These are phyloP conservation scores for Apistogramma diplotaenia DNA, from an alignment of 2,113 vertebrate genomes.

Conservation along the genomic window DNA sequence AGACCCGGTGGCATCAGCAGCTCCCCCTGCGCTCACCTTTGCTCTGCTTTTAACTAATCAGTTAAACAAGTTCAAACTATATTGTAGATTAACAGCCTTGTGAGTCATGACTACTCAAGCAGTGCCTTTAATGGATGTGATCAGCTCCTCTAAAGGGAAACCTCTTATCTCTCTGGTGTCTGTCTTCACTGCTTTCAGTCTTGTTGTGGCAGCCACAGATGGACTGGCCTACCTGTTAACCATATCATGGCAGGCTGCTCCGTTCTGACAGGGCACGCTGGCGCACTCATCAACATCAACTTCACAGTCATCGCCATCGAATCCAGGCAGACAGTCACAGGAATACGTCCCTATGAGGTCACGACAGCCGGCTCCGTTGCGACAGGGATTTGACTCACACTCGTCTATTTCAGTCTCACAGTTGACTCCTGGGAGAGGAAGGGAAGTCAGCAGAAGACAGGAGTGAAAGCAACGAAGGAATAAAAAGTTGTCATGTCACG, in stretches of 20 bases:
- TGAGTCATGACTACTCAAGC: background rate
- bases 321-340: slow-evolving; percentile 84
- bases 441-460: background rate
- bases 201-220: background rate
- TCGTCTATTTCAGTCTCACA: slow-evolving; percentile 89
- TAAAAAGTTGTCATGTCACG: background rate
- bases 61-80: background rate
- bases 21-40: too few species aligned
- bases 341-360: slow-evolving; percentile 84
- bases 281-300: slow-evolving; percentile 85
- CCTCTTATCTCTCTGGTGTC: background rate
- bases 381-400: slow-evolving; percentile 84
- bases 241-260: slow-evolving; percentile 80
- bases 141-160: background rate
- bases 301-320: slow-evolving; percentile 80
- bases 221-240: slow-evolving; percentile 78
- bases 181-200: background rate
- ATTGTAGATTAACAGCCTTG: background rate
- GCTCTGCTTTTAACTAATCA: too few species aligned
- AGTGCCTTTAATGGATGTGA: background rate
- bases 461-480: background rate
- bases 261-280: slow-evolving; percentile 83
- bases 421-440: slow-evolving; percentile 79
- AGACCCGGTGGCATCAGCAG: too few species aligned
- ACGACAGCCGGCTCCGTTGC: slow-evolving; percentile 82